phyloP scores from a whole-genome alignment of 2,113 vertebrate species.

The Gavialis gangeticus region DNA sequence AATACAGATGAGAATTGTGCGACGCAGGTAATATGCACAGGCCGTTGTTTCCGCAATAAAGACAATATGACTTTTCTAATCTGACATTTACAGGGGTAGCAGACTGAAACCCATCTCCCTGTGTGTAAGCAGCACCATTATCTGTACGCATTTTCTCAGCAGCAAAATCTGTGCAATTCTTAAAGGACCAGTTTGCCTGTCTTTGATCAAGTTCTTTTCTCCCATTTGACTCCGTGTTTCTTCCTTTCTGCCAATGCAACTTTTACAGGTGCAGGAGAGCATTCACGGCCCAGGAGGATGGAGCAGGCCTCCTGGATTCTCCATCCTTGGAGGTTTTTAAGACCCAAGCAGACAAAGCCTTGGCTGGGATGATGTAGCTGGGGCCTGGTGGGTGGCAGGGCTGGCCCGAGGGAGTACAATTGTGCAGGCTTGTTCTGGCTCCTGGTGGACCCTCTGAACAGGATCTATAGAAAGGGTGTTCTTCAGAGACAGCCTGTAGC shows the following conservation, averaged over 20 bases:
- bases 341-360: no score
- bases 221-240: not conserved
- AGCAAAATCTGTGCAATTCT: no score
- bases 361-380: no score
- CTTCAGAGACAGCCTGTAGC: not conserved
- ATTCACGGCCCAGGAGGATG: no score
- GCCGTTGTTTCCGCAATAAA: not conserved
- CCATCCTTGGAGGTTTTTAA: no score
- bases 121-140: not conserved
- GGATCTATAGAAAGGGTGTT: not conserved
- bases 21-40: not conserved
- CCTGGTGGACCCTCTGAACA: not conserved
- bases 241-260: not conserved
- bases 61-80: not conserved
- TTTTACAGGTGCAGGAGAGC: not conserved
- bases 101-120: not conserved
- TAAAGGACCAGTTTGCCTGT: not conserved
- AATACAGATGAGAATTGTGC: not conserved
- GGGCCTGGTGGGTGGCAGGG: accelerated
- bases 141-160: not conserved
- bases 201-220: not conserved
- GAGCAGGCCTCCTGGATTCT: not conserved
- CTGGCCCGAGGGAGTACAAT: not conserved
- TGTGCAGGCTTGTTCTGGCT: not conserved
- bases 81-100: accelerated